Conservation (phyloP, 2,113 vertebrate species). For the Sebastes schlegelii region DNA sequence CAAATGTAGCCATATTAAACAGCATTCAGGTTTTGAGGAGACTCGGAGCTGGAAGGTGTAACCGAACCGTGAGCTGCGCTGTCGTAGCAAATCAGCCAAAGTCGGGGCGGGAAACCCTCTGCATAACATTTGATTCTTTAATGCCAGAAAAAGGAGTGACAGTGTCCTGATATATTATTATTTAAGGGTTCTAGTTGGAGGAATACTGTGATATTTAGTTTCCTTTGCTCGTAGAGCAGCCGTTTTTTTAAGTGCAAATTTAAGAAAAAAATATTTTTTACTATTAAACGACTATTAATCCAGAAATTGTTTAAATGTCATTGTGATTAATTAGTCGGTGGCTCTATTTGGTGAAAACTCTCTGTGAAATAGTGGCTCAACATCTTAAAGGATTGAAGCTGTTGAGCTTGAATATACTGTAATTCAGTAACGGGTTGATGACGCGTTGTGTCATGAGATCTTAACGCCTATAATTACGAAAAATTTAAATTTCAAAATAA, state of each 20-base stretch:
- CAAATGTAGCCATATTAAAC: conserved; percentile 40
- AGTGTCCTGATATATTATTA: background rate
- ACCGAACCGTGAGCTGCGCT: background rate
- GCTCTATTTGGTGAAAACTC: background rate
- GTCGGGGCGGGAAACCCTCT: background rate
- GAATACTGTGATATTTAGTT: conserved; percentile 18
- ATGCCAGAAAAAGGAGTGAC: background rate
- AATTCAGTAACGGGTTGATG: background rate
- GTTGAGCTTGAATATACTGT: background rate
- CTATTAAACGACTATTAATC: background rate
- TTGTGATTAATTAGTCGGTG: background rate
- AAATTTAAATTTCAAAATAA: background rate
- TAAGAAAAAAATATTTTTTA: background rate
- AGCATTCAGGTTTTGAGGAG: conserved; percentile 45
- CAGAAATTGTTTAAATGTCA: background rate
- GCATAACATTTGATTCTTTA: background rate
- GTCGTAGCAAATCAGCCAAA: conserved; percentile 42
- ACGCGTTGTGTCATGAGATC: background rate
- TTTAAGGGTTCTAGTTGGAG: conserved; percentile 14
- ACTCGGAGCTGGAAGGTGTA: background rate
- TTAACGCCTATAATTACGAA: background rate
- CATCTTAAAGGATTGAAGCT: too few relatives aligned
- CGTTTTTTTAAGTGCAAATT: background rate
- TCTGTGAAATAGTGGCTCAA: background rate
- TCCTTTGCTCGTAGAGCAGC: too few relatives aligned